Percentiles rank a stretch among this genome's conserved stretches.
Conservation (phyloP, 1,140 invertebrate species). For the Octopus sinensis region DNA sequence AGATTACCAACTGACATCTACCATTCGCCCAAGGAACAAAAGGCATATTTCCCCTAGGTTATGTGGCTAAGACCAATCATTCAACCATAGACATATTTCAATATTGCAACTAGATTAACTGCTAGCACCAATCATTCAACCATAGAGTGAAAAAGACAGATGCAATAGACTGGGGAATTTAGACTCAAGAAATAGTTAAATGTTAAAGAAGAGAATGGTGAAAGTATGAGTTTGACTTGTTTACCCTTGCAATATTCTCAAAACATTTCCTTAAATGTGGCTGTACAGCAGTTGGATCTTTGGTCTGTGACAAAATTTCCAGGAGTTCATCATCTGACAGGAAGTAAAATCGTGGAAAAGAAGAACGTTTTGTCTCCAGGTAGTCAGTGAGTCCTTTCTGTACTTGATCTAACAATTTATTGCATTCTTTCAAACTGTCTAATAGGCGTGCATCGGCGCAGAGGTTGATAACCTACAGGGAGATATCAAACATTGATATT, state of each 20-base stretch:
- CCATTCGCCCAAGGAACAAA: too few relatives aligned
- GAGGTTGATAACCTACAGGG: slow-evolving; percentile 55
- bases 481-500: not conserved
- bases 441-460: slow-evolving; percentile 61
- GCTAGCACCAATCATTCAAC: too few relatives aligned
- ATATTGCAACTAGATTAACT: too few relatives aligned
- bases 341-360: slow-evolving; percentile 81
- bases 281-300: slow-evolving; percentile 76
- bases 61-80: too few relatives aligned
- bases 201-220: too few relatives aligned
- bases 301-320: slow-evolving; percentile 79
- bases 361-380: slow-evolving; percentile 76
- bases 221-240: too few relatives aligned
- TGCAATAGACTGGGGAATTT: too few relatives aligned
- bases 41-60: too few relatives aligned
- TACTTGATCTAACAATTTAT: slow-evolving; percentile 68
- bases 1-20: too few relatives aligned
- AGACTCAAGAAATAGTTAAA: too few relatives aligned
- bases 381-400: slow-evolving; percentile 75
- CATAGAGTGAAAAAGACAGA: too few relatives aligned
- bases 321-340: slow-evolving; percentile 84
- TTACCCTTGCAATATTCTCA: slow-evolving; percentile 71
- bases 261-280: slow-evolving; percentile 77
- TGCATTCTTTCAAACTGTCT: slow-evolving; percentile 69
- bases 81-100: too few relatives aligned